These are phyloP conservation scores for Catocala sponsa DNA, from an alignment of 2,888 invertebrate species.

Conservation along the genomic window DNA sequence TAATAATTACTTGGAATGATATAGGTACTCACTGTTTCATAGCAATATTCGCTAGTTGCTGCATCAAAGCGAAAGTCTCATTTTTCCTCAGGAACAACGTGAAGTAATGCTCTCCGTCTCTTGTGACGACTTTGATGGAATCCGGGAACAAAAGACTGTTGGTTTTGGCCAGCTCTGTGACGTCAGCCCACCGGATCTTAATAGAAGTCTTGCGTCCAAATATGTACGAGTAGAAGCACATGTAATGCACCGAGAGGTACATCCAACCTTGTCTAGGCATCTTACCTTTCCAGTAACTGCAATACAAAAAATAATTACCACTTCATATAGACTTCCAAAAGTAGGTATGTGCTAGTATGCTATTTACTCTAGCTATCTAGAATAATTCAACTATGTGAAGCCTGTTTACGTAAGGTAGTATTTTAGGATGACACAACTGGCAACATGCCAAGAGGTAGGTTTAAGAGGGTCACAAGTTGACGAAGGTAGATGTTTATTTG, in stretches of 20 bases:
- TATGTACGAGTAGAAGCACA: constrained; percentile 98
- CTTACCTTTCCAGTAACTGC: constrained; percentile 97
- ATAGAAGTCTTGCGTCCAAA: constrained; percentile 96
- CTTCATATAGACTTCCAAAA: no score
- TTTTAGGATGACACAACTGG: no score
- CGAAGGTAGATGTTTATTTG: no score
- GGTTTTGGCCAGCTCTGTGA: constrained; percentile 93
- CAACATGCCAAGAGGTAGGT: no score
- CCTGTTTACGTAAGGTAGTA: no score
- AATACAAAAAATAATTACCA: constrained; percentile 41
- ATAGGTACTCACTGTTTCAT: constrained; percentile 93
- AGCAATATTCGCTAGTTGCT: constrained; percentile 98
- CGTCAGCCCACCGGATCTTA: constrained; percentile 96
- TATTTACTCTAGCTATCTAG: no score
- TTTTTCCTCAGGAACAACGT: constrained; percentile 96
- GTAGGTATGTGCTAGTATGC: no score
- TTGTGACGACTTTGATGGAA: constrained; percentile 94
- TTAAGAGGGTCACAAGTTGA: no score
- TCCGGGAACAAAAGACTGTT: constrained; percentile 94
- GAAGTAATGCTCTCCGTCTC: constrained; percentile 96
- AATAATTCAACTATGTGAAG: no score
- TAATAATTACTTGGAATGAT: no score
- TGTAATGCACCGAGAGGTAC: constrained; percentile 98
- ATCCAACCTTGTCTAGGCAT: constrained; percentile 99
- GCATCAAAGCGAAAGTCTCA: constrained; percentile 97